Evolutionary conservation across 2,888 invertebrate genomes (phyloP), one percentile per base, ranked within the genome.

Genomic region (Schizaphis graminum): DNA sequence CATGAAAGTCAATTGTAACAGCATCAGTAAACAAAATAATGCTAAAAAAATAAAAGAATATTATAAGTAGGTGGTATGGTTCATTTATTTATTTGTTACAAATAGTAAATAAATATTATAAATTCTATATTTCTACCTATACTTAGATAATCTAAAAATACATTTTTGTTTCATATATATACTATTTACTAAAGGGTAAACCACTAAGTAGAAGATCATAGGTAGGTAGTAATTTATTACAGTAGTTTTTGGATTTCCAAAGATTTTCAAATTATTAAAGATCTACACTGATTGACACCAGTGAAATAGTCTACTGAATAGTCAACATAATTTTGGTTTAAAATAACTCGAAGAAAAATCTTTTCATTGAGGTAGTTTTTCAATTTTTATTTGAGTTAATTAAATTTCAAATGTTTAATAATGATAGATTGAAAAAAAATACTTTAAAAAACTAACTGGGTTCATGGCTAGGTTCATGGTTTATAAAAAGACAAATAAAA

Each of bases 1-100:
- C 98, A 94, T 98, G 98, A 96, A 99, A 99, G 95, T 98, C 98
- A 96, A 99, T 97, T 35, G 97, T 96, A n/a, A 99, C 98, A 96
- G 98, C 98, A 96, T 99, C 99, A 95, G 98, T 97, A 96, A 98
- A 99, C 94, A 99, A 96, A 92, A 99, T 96, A 95, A 99, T 99
- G 95, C 99, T 99, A 96, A 92, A 97, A 95, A 91, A 16, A 21
- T 47, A 94, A 86, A 57, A 5, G 0, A 49, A 57, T 3, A 77
- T 77, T 35, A 35, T 35, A 77, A 13, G 28, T 77, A 77, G 35
- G 77, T 77, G 35, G 35, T 47, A 47, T 7, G 44, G 44, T 47
- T 47, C 21, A 77, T 77, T 77, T 77, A 21, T 77, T 77, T 35
- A 77, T 4, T 67, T 77, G 21, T 77, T 2, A 35, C 7, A 35